Base-by-base conservation (phyloP, 2,888 invertebrate genomes). In the Tetragonula carbonaria region DNA sequence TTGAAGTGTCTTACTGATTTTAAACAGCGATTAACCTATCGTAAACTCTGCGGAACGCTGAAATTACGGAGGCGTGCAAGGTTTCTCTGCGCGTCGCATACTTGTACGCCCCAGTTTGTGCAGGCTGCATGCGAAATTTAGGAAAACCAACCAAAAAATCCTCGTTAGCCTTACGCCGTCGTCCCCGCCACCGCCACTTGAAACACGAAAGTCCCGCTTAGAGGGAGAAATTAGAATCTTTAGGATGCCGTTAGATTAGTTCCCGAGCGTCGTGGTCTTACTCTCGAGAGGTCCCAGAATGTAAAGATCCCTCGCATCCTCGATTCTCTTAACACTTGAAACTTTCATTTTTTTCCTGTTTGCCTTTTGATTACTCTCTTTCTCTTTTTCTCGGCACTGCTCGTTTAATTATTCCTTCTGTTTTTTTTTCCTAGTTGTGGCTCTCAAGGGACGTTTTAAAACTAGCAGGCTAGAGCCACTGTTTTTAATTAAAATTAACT, bases 41-140 rank as follows among this genome's bases (percentile, higher is more conserved):
- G 23, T 8, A 38, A 23, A 38, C 4, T 11, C 33, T 21, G 51
- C n/a, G 33, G 59, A 53, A 53, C 33, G 4, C n/a, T 53, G 62
- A 70, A 63, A 70, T 77, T 62, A 62, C 62, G 51, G 70, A 67
- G 50, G 50, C 68, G 28, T 50, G 67, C 33, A 76, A 67, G 28
- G 50, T 68, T 50, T 4, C 33, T 51, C 8, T 8, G 45, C 8
- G 5, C 57, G 8, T 3, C 21, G 57, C 8, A 50, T 51, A 66
- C 50, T 18, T 68, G 50, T 59, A 51, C 59, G 68, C 6, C 51
- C 51, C 23, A 53, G 18, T 77, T 77, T 63, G 13, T 21, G 55
- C 38, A 66, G 55, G 23, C 66, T 38, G 76, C 51, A 38, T 51
- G 23, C 18, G 28, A 67, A 75, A 62, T 70, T 70, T 4, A 70